phyloP scores from a whole-genome alignment of 1,140 invertebrate genomes.

The Brachionus manjavacas region DNA sequence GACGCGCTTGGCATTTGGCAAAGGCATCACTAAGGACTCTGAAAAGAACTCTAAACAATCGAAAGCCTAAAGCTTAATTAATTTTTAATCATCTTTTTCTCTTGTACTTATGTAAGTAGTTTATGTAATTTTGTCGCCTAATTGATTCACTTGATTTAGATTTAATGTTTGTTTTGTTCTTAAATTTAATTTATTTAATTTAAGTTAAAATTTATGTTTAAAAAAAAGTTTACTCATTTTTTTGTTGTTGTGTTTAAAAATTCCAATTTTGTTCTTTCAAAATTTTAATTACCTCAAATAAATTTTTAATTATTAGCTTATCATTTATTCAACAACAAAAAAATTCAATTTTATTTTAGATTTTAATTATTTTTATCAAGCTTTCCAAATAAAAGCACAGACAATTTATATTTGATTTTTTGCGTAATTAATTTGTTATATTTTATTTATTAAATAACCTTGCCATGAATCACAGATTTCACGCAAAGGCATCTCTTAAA shows the following conservation, averaged over 20 bases:
- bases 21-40: slow-evolving; percentile 34
- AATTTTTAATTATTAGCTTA: not conserved
- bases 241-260: slow-evolving; percentile 3
- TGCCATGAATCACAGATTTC: too few species aligned
- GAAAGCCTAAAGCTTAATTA: slow-evolving; percentile 22
- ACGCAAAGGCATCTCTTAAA: too few species aligned
- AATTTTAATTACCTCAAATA: not conserved
- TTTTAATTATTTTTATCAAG: not conserved
- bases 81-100: not conserved
- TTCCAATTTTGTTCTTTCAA: not conserved
- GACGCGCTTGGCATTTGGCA: slow-evolving; percentile 37
- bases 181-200: slow-evolving; percentile 4
- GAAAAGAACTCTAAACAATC: slow-evolving; percentile 33
- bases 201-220: not conserved
- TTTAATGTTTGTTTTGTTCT: not conserved
- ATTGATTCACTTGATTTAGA: not conserved
- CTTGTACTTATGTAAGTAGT: slow-evolving; percentile 36
- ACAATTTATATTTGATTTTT: too few species aligned
- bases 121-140: slow-evolving; percentile 11
- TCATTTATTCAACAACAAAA: not conserved
- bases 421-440: too few species aligned
- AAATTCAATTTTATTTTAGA: not conserved
- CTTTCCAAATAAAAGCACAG: not conserved
- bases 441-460: too few species aligned
- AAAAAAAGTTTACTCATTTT: not conserved